phyloP scores from a whole-genome alignment of 1,140 invertebrate genomes.

The Drosophila miranda region DNA sequence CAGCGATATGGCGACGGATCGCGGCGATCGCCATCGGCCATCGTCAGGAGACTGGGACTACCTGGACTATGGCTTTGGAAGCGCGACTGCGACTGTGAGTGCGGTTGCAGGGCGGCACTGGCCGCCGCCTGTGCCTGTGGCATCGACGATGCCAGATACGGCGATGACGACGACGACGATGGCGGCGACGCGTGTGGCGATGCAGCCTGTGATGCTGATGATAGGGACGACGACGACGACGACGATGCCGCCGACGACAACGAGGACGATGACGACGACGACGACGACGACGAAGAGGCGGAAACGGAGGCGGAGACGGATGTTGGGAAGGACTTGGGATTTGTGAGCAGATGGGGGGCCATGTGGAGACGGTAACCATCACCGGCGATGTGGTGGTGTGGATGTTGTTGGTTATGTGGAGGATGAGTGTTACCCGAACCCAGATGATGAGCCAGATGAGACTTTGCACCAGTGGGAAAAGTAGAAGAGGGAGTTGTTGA shows the following conservation, averaged over 20 bases:
- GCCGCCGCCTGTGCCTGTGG: conserved; percentile 8
- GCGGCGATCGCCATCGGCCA: conserved; percentile 74
- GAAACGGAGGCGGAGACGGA: conserved; percentile 42
- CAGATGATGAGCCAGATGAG: conserved; percentile 53
- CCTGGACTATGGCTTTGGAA: conserved; percentile 72
- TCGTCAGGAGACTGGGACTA: conserved; percentile 74
- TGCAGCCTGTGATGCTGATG: conserved; percentile 34
- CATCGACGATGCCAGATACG: conserved; percentile 39
- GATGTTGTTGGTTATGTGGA: conserved; percentile 13
- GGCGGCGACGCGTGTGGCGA: conserved; percentile 37
- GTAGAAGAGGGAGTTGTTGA: conserved; percentile 33
- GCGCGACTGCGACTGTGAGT: conserved; percentile 41
- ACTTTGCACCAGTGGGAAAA: conserved; percentile 60
- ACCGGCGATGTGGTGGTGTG: conserved; percentile 51
- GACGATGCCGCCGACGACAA: conserved; percentile 13
- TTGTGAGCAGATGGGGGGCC: conserved; percentile 43
- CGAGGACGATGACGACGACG: conserved; percentile 9
- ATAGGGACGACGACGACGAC: conserved; percentile 12
- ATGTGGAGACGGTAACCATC: conserved; percentile 50
- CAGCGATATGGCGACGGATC: conserved; percentile 86
- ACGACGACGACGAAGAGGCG: conserved; percentile 21
- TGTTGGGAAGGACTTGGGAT: conserved; percentile 52
- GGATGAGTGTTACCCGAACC: conserved; percentile 50
- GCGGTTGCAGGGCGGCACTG: conserved; percentile 14
- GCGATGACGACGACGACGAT: conserved; percentile 49